Base-by-base conservation (phyloP, 2,888 invertebrate genomes). In the Hypomecis punctinalis region DNA sequence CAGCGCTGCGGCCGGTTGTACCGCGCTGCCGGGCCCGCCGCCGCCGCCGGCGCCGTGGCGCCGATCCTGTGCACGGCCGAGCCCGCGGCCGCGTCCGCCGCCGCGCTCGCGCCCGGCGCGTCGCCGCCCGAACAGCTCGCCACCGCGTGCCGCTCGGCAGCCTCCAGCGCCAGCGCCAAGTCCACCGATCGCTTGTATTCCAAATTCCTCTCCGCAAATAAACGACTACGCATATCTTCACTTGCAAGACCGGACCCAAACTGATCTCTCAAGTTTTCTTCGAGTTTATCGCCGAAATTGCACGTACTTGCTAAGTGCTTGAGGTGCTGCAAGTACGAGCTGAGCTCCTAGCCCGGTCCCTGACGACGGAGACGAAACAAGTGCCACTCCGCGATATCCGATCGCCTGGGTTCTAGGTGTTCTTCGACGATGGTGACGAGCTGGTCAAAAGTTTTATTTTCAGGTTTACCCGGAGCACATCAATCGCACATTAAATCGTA, bases 121-220 rank as follows among this genome's bases (percentile, higher is more conserved):
- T 63, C 51, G 76, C 78, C 1, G 76, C 74, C 76, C 74, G 49
- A 78, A 78, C 5, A 80, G 47, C 9, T 37, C 77, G 48, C 0
- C 70, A 69, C 37, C 76, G 40, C 72, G 76, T 77, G 0, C 58
- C 72, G 8, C 75, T 75, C 36, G 59, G 71, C 10, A n/a, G 66
- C 0, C 76, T 72, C 23, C 70, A 75, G 11, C 6, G 10, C 43
- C 6, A 43, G 73, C 72, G 58, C n/a, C n/a, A n/a, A n/a, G n/a
- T n/a, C n/a, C n/a, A n/a, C n/a, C n/a, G n/a, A n/a, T n/a, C n/a
- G n/a, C n/a, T n/a, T n/a, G n/a, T n/a, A n/a, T n/a, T n/a, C n/a
- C n/a, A n/a, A n/a, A n/a, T n/a, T n/a, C n/a, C n/a, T n/a, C n/a
- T n/a, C n/a, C n/a, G n/a, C n/a, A n/a, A n/a, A n/a, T n/a, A n/a